Evolutionary conservation across 2,888 invertebrate genomes (phyloP), one percentile per base, ranked within the genome.

Genomic region (Xestia ashworthii): DNA sequence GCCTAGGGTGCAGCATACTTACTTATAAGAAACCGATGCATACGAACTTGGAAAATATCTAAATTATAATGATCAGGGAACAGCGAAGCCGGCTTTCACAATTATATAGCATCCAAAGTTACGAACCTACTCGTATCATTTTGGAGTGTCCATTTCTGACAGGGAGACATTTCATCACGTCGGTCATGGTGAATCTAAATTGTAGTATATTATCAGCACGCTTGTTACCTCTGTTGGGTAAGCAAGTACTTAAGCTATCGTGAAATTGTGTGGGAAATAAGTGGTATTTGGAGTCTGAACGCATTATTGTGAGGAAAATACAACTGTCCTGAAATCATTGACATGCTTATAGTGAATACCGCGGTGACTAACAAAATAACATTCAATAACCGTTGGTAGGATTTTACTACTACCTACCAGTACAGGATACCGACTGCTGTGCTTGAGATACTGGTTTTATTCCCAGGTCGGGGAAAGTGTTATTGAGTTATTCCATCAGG

Each of bases 141-240:
- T 71, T 14, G 25, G 25, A n/a, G n/a, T 32, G 8, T 46, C 46
- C 60, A 50, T 11, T 25, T 38, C 14, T 38, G 22, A 25, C 46
- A 71, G 46, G 32, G 5, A 53, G 14, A 22, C 12, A 53, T 83
- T 71, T 60, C 72, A 32, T 60, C 66, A 79, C 60, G 2, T 65
- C 48, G 71, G 80, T 66, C 80, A 84, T 48, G 74, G 64, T 65
- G 41, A 70, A 44, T 53, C 41, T 6, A 78, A 83, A 82, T 84
- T 71, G 71, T 84, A 48, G 65, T 62, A 19, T 25, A 82, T 81
- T 83, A 84, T 71, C 84, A 84, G 9, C 80, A 80, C 71, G 80
- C 68, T 80, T 55, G 68, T 55, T 80, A 12, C 25, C 14, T 71
- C 14, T 44, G 38, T 80, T 84, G 74, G 25, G 74, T 44, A 84